Conservation (phyloP, 2,888 invertebrate species). For the Hemaris fuciformis region DNA sequence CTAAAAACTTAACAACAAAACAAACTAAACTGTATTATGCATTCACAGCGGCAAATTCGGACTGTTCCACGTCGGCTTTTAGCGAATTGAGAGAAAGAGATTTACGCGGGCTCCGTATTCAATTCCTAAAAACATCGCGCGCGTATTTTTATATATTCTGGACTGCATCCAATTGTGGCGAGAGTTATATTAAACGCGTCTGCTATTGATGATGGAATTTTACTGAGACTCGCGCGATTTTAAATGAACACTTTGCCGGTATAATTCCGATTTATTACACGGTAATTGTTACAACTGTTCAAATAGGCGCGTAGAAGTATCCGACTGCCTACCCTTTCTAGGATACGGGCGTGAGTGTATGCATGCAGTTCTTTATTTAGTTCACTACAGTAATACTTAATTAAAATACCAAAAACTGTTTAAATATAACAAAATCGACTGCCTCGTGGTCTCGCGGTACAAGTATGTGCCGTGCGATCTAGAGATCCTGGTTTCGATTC, state of each 20-base stretch:
- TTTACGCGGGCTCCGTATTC: conserved; percentile 7
- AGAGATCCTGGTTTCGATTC: too few relatives aligned
- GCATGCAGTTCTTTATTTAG: too few relatives aligned
- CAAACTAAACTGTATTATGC: background rate
- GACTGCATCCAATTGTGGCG: background rate
- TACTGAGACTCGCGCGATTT: background rate
- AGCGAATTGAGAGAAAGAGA: conserved; percentile 19
- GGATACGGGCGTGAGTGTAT: too few relatives aligned
- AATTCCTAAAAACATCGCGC: background rate
- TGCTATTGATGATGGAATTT: background rate
- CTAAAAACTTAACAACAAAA: background rate
- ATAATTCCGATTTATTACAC: too few relatives aligned
- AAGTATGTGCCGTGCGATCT: too few relatives aligned
- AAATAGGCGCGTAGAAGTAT: too few relatives aligned
- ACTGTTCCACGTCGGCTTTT: conserved; percentile 14
- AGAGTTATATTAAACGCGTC: background rate
- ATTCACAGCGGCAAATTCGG: conserved; percentile 12
- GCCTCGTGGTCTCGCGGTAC: too few relatives aligned
- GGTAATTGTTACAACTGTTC: too few relatives aligned
- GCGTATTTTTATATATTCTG: background rate
- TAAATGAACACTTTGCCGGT: background rate
- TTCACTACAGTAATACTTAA: too few relatives aligned
- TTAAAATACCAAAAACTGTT: too few relatives aligned
- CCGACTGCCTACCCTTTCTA: too few relatives aligned
- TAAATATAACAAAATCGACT: too few relatives aligned